phyloP scores from a whole-genome alignment of 30 jellyfish, hydroid and myxozoan species.

The Cassiopea xamachana region DNA sequence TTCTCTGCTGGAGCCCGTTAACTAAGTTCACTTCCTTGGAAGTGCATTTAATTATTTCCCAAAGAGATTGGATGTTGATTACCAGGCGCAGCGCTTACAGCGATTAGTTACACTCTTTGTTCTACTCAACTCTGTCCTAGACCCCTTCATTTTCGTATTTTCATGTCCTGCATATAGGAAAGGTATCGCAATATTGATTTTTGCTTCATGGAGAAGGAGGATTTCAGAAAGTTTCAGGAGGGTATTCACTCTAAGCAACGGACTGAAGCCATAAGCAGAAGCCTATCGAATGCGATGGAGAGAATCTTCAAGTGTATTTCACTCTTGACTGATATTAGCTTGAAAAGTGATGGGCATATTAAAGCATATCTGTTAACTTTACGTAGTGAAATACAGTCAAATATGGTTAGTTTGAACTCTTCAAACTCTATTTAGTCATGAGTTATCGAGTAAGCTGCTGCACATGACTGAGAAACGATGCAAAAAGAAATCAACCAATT shows the following conservation, averaged over 20 bases:
- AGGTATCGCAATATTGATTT: not conserved
- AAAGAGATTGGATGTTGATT: not conserved
- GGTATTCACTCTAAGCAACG: not conserved
- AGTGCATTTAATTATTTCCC: not conserved
- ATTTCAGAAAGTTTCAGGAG: not conserved
- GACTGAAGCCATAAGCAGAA: not conserved
- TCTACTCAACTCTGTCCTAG: not conserved
- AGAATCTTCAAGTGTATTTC: no score
- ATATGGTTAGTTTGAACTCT: no score
- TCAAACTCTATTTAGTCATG: no score
- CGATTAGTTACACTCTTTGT: not conserved
- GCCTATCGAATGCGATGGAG: not conserved
- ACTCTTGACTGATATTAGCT: no score
- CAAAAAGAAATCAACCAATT: no score
- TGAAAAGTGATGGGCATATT: no score
- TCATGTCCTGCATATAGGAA: not conserved
- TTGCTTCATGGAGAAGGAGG: not conserved
- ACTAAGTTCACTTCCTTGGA: not conserved
- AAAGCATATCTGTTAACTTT: no score
- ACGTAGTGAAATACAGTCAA: no score
- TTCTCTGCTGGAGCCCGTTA: constrained; percentile 1
- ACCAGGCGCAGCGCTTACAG: not conserved
- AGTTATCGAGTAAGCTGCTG: no score
- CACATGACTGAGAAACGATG: no score
- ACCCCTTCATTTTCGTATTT: not conserved